These are phyloP conservation scores for Oligia strigilis DNA, from an alignment of 2,888 invertebrate genomes.

Conservation along the genomic window DNA sequence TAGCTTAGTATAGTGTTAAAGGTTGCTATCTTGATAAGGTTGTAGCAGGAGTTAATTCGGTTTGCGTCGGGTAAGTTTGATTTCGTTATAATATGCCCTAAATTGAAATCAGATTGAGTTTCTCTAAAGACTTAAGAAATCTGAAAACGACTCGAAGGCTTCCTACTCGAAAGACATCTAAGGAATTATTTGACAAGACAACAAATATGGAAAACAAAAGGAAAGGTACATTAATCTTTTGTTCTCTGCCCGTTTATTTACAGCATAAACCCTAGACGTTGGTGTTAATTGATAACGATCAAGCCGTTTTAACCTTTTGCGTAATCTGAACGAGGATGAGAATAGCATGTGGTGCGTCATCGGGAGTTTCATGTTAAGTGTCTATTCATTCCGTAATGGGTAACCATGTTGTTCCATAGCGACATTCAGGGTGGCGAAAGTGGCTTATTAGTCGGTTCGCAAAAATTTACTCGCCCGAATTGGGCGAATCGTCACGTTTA, in stretches of 20 bases:
- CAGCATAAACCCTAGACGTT: slow-evolving; percentile 41
- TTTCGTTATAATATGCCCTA: not conserved
- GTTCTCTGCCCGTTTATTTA: slow-evolving; percentile 40
- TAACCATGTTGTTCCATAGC: slow-evolving; percentile 46
- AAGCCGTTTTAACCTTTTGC: slow-evolving; percentile 55
- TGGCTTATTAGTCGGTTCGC: slow-evolving; percentile 24
- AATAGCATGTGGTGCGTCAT: slow-evolving; percentile 63
- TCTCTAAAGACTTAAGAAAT: slow-evolving; percentile 1
- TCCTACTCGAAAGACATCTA: slow-evolving; percentile 35
- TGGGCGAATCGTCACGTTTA: not conserved
- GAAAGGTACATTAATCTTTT: slow-evolving; percentile 47
- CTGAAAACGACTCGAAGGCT: slow-evolving; percentile 11
- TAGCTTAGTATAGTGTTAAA: slow-evolving; percentile 13
- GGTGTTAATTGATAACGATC: slow-evolving; percentile 64
- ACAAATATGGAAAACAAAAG: slow-evolving; percentile 52
- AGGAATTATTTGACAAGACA: slow-evolving; percentile 30
- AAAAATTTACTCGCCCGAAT: not conserved
- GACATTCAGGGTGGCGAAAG: slow-evolving; percentile 69
- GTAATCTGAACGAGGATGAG: slow-evolving; percentile 54
- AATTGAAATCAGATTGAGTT: slow-evolving; percentile 29
- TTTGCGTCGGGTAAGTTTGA: not conserved
- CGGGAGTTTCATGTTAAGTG: slow-evolving; percentile 47
- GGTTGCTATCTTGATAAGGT: slow-evolving; percentile 15
- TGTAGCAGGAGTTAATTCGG: not conserved
- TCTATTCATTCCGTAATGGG: slow-evolving; percentile 57